These are phyloP conservation scores for Leptogaster cylindrica DNA, from an alignment of 2,888 invertebrate species.

Conservation along the genomic window DNA sequence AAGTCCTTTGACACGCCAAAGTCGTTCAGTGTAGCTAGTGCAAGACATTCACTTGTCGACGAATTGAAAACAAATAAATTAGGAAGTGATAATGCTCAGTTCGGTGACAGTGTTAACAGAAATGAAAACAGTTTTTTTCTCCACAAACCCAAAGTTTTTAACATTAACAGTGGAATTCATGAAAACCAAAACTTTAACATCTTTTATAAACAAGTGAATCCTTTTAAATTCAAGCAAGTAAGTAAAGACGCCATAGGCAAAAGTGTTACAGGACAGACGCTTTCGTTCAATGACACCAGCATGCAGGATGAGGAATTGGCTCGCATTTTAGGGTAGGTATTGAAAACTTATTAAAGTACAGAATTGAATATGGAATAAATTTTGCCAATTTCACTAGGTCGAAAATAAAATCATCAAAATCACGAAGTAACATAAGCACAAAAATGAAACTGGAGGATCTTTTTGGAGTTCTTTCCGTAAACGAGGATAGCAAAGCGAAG, in stretches of 20 bases:
- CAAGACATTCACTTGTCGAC: conserved; percentile 45
- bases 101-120: conserved; percentile 35
- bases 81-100: conserved; percentile 34
- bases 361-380: background rate
- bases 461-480: conserved; percentile 60
- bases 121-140: conserved; percentile 48
- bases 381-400: conserved; percentile 52
- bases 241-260: too few species aligned
- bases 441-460: conserved; percentile 60
- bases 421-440: conserved; percentile 55
- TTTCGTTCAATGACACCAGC: too few species aligned
- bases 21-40: conserved; percentile 1
- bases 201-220: too few species aligned
- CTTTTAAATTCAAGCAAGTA: too few species aligned
- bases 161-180: conserved; percentile 35
- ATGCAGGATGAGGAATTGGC: conserved; percentile 73
- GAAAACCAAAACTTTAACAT: conserved; percentile 48
- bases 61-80: conserved; percentile 36
- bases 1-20: conserved; percentile 45
- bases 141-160: conserved; percentile 46
- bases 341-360: background rate
- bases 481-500: conserved; percentile 52
- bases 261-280: too few species aligned
- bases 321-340: conserved; percentile 73
- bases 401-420: conserved; percentile 59